Evolutionary conservation across 2,113 vertebrate genomes (phyloP).

Genomic region (Mungos mungo): DNA sequence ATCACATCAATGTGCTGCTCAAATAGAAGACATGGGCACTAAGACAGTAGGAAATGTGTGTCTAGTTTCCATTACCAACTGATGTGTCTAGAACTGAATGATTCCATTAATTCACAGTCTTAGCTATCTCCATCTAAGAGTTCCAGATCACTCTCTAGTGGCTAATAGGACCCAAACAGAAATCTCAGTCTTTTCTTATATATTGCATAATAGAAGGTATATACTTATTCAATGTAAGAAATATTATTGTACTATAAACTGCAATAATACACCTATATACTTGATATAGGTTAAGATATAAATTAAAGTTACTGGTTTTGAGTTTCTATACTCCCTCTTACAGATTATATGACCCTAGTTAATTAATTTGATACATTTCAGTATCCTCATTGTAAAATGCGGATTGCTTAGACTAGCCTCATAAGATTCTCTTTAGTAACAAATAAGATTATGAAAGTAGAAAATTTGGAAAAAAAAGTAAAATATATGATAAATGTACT

Average conservation of each 20-base stretch:
- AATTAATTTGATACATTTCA: conserved; percentile 9
- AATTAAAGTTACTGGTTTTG: not conserved
- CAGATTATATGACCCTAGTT: not conserved
- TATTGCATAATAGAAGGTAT: not conserved
- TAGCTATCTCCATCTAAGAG: not conserved
- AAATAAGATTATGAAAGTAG: not conserved
- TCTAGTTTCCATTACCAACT: not conserved
- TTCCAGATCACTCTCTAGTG: not conserved
- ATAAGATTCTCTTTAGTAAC: not conserved
- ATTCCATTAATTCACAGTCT: not conserved
- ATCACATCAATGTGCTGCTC: not conserved
- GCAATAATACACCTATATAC: not conserved
- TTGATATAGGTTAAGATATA: not conserved
- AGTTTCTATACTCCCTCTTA: not conserved
- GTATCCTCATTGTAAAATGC: not conserved
- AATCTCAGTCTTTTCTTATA: not conserved
- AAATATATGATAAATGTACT: not conserved
- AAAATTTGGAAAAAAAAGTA: not conserved
- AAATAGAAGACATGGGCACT: not conserved
- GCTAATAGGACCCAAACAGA: not conserved
- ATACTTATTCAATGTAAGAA: not conserved
- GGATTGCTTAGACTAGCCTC: not conserved
- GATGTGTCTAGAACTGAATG: not conserved
- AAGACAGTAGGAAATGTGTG: not conserved
- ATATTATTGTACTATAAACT: not conserved